Evolutionary conservation across 2,888 invertebrate species (phyloP).

Genomic region (Synanthedon formicaeformis): DNA sequence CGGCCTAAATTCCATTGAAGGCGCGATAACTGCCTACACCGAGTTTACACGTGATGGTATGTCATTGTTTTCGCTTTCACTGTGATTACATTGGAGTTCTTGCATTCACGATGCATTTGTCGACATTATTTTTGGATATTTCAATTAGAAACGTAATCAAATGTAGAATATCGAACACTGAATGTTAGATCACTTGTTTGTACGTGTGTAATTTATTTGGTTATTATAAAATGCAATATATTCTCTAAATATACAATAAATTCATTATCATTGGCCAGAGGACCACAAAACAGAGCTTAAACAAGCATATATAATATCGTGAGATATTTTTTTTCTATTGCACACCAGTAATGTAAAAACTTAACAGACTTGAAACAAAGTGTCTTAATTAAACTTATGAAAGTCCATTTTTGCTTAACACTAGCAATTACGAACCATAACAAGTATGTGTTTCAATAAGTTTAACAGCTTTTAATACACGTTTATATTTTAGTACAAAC

Average conservation of each 20-base stretch:
- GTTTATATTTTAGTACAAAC: constrained; percentile 69
- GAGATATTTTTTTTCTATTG: constrained; percentile 2
- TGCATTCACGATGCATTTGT: constrained; percentile 46
- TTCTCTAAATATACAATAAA: neutral
- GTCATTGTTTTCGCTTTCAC: constrained; percentile 38
- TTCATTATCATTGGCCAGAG: neutral
- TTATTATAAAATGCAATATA: neutral
- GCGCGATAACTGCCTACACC: constrained; percentile 29
- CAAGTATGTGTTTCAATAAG: constrained; percentile 45
- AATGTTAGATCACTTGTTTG: constrained; percentile 5
- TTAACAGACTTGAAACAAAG: constrained; percentile 15
- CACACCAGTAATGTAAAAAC: constrained; percentile 2
- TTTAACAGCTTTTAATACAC: constrained; percentile 63
- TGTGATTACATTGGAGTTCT: constrained; percentile 38
- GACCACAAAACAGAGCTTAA: neutral
- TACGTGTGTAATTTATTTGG: constrained; percentile 4
- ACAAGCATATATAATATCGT: too few species aligned
- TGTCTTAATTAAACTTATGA: constrained; percentile 31
- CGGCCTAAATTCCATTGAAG: constrained; percentile 24
- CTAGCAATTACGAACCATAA: constrained; percentile 43
- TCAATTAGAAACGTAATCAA: neutral
- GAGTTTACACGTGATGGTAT: constrained; percentile 28
- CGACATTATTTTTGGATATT: constrained; percentile 28
- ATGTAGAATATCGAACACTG: constrained; percentile 9
- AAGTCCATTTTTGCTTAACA: constrained; percentile 53